Evolutionary conservation across 2,888 invertebrate genomes (phyloP).

Genomic region (Microchrysa polita): DNA sequence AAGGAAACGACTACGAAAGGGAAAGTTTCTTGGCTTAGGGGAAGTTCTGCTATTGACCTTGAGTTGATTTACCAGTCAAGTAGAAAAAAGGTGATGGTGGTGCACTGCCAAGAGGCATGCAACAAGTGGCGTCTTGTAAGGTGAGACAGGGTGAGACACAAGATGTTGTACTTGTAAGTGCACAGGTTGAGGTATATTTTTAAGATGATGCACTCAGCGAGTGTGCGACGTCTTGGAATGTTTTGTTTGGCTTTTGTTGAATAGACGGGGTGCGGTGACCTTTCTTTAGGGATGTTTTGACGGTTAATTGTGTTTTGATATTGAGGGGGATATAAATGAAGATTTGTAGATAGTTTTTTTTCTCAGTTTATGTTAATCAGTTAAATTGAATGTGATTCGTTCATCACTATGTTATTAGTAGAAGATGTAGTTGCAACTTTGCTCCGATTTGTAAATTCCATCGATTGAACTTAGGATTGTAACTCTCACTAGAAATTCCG

Average conservation of each 20-base stretch:
- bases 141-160: conserved; percentile 31
- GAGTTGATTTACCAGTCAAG: conserved; percentile 30
- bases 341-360: no score
- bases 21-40: conserved; percentile 38
- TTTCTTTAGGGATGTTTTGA: no score
- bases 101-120: not conserved
- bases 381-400: no score
- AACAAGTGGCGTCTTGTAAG: conserved; percentile 38
- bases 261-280: not conserved
- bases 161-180: conserved; percentile 32
- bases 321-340: no score
- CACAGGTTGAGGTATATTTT: conserved; percentile 16
- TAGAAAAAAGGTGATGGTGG: conserved; percentile 13
- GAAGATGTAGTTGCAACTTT: no score
- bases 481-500: no score
- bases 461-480: no score
- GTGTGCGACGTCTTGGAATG: conserved; percentile 28
- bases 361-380: no score
- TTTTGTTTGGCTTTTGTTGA: conserved; percentile 1
- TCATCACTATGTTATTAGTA: no score
- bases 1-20: conserved; percentile 26
- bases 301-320: no score
- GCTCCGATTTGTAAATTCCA: no score
- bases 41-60: conserved; percentile 38
- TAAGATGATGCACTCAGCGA: conserved; percentile 5